Percentiles rank a stretch among this genome's conserved stretches.
Conservation (phyloP, 2,797 vertebrate genomes). For the Ficedula albicollis region DNA sequence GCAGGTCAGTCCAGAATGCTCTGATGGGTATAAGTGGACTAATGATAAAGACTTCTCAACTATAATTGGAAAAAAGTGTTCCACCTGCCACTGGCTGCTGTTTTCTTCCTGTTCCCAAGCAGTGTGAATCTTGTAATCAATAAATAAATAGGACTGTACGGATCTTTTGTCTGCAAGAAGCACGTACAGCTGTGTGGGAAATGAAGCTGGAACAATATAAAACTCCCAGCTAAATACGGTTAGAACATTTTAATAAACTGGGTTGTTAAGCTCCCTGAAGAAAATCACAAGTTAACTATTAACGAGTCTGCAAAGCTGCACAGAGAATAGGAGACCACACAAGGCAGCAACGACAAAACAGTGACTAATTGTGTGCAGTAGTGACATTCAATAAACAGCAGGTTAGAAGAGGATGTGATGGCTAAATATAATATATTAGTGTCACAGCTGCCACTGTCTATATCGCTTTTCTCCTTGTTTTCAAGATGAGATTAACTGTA, state of each 20-base stretch:
- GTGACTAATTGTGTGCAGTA: background rate
- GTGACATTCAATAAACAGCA: background rate
- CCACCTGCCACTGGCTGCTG: background rate
- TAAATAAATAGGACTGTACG: background rate
- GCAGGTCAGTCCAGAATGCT: background rate
- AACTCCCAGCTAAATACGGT: background rate
- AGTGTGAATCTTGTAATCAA: conserved; percentile 21
- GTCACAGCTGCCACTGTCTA: conserved; percentile 24
- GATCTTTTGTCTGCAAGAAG: conserved; percentile 12
- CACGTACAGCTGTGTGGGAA: conserved; percentile 20
- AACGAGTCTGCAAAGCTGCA: conserved; percentile 11
- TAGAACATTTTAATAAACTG: background rate
- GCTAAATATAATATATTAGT: conserved; percentile 12
- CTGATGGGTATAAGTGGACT: background rate
- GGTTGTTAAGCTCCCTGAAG: conserved; percentile 3
- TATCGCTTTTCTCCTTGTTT: conserved; percentile 26
- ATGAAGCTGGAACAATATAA: background rate
- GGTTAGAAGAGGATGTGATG: background rate
- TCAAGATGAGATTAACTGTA: background rate
- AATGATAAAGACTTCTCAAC: conserved; percentile 4
- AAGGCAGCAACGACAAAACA: background rate
- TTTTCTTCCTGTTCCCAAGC: conserved; percentile 8
- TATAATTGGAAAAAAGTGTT: conserved; percentile 13
- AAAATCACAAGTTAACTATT: background rate
- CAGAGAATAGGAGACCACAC: background rate